Evolutionary conservation across 2,113 vertebrate species (phyloP), one percentile per base, ranked within the genome.

Genomic region (Corynorhinus townsendii): DNA sequence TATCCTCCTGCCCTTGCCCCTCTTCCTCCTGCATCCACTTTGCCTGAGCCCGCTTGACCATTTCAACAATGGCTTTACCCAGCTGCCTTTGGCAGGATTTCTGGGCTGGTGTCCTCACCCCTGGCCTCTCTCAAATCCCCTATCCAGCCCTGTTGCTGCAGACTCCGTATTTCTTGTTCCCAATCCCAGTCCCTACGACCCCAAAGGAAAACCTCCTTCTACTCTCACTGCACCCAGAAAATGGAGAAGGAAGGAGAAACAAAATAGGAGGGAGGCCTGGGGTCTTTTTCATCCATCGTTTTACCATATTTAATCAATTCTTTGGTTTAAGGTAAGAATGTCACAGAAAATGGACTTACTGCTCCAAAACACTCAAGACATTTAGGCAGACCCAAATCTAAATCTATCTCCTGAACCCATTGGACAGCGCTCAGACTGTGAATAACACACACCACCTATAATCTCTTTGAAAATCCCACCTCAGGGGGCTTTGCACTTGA

Each of bases 401-500:
- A 96, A 96, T 86, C 86, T 86, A 94, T 92, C 93, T 94, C 82
- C 89, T 91, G 94, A 93, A 94, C 97, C 91, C 86, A 30, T 1
- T 43, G 75, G 89, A 75, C 59, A n/a, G 86, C 14, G 69, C 80
- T 80, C 94, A 62, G 86, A 84, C 96, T 91, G 92, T 95, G 97
- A 96, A 83, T 91, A 96, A 92, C 90, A 68, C 69, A 75, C 68
- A 92, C 73, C 90, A 92, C 96, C 94, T 80, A 79, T 75, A 95
- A 95, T 95, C 93, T 94, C 95, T 96, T 97, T 97, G 96, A 96
- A 97, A 95, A 95, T 84, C 96, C 97, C 97, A 96, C 97, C 93
- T 95, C 96, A 97, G 96, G 96, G 97, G 97, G 97, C 96, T 96
- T 80, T 93, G 93, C 71, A 93, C 97, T 97, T 93, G 93, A 97